Evolutionary conservation across 2,797 vertebrate species (phyloP).

Genomic region (Tamandua tetradactyla): DNA sequence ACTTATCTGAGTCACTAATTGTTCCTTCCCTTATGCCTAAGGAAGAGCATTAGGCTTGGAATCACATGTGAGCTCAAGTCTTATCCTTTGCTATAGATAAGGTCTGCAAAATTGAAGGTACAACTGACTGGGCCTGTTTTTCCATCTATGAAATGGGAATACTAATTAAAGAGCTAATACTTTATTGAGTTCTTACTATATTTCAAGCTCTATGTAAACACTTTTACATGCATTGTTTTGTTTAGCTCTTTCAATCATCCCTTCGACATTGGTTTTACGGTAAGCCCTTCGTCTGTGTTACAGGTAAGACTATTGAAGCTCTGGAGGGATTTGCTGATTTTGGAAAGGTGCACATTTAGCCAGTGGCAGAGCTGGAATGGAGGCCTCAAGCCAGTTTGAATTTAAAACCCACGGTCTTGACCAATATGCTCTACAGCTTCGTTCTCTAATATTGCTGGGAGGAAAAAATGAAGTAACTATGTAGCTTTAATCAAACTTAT

Average conservation of each 20-base stretch:
- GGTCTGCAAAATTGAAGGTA: not conserved
- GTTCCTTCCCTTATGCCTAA: not conserved
- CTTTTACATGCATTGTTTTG: not conserved
- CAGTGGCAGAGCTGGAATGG: not conserved
- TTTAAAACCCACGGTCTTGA: not conserved
- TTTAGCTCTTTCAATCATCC: not conserved
- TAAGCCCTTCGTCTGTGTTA: fast-evolving
- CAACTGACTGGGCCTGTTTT: not conserved
- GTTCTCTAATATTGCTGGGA: not conserved
- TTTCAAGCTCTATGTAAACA: not conserved
- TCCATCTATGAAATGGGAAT: not conserved
- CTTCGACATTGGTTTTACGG: not conserved
- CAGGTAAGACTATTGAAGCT: not conserved
- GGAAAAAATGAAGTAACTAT: not conserved
- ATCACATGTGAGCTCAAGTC: not conserved
- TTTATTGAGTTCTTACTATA: not conserved
- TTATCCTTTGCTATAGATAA: not conserved
- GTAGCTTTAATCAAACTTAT: not conserved
- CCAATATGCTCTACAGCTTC: not conserved
- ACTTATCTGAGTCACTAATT: not conserved
- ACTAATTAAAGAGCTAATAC: not conserved
- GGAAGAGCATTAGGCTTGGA: not conserved
- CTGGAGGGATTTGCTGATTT: not conserved
- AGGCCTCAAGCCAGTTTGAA: not conserved
- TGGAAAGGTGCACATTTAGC: not conserved